A percentile compares a stretch with the other conserved stretches of the same genome.
phyloP scores from a whole-genome alignment of 2,113 vertebrate species.

The Halichoerus grypus region DNA sequence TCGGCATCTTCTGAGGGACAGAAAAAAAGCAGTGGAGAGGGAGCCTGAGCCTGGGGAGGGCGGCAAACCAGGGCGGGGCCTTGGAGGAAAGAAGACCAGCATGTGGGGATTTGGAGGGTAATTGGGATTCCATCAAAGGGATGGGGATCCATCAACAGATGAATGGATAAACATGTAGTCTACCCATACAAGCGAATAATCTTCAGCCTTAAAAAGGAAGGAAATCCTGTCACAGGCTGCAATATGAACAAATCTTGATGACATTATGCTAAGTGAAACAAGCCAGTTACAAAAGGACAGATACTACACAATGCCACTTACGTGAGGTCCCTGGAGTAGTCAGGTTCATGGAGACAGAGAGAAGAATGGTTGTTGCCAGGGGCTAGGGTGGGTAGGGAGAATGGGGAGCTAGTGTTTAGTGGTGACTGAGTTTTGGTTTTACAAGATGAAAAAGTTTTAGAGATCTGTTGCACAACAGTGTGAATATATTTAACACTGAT shows the following conservation, averaged over 20 bases:
- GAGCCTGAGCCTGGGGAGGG: not conserved
- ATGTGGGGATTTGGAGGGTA: fast-evolving
- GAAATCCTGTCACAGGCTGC: not conserved
- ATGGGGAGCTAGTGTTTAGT: too few relatives aligned
- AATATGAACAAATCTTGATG: not conserved
- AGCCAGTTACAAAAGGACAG: not conserved
- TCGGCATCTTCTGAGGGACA: fast-evolving
- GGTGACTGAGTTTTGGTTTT: not conserved
- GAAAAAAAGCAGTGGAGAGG: not conserved
- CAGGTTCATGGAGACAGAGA: not conserved
- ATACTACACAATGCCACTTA: fast-evolving
- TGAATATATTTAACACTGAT: not conserved
- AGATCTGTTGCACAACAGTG: not conserved
- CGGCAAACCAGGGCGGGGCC: fast-evolving
- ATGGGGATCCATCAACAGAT: too few relatives aligned
- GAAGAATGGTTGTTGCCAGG: not conserved
- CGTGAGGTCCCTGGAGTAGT: fast-evolving
- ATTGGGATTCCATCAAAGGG: not conserved
- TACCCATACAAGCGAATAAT: not conserved
- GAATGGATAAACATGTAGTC: not conserved
- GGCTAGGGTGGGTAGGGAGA: fast-evolving
- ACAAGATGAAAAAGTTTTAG: not conserved
- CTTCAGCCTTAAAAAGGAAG: not conserved
- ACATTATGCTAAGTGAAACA: not conserved
- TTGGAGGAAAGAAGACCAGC: not conserved